Evolutionary conservation across 2,888 invertebrate genomes (phyloP), one percentile per base, ranked within the genome.

Genomic region (Pharmacophagus antenor): DNA sequence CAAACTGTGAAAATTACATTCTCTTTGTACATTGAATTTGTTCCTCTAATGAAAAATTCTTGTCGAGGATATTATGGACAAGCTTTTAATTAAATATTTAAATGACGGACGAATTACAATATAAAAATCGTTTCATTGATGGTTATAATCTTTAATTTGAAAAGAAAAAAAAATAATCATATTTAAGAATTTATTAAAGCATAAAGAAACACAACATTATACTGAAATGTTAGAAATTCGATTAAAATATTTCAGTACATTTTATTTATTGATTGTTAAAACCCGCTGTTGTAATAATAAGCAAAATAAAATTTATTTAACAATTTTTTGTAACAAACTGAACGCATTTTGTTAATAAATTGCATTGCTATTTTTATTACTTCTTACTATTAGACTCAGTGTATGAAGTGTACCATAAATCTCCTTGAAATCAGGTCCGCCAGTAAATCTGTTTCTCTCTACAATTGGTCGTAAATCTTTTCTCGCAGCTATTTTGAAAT

Each of bases 351-450:
- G n/a, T n/a, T n/a, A n/a, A n/a, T n/a, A n/a, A n/a, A n/a, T 37
- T 4, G 37, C 37, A 10, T 18, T 7, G 18, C 18, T 44, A 20
- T 47, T 47, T 47, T 47, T 5, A 2, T 47, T 47, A 22, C 47
- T 21, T n/a, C 46, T 5, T 15, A 27, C 46, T 27, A 46, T 46
- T 54, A 25, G 21, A 8, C 20, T 46, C 27, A 23, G 46, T n/a
- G 31, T 54, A 31, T 54, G 20, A 54, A 46, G 54, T 54, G 46
- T 20, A 46, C 46, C 54, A 54, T 54, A 54, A 54, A 54, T 54
- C 25, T 46, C 20, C 27, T 27, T n/a, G 27, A 46, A 54, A 2
- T 47, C 47, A n/a, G 0, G n/a, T 2, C 20, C 27, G 54, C 27
- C 27, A 44, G 46, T 54, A 54, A 54, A 54, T 54, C 27, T 54